These are phyloP conservation scores for Drosophila anomelani DNA, from an alignment of 2,888 invertebrate species.

Conservation along the genomic window DNA sequence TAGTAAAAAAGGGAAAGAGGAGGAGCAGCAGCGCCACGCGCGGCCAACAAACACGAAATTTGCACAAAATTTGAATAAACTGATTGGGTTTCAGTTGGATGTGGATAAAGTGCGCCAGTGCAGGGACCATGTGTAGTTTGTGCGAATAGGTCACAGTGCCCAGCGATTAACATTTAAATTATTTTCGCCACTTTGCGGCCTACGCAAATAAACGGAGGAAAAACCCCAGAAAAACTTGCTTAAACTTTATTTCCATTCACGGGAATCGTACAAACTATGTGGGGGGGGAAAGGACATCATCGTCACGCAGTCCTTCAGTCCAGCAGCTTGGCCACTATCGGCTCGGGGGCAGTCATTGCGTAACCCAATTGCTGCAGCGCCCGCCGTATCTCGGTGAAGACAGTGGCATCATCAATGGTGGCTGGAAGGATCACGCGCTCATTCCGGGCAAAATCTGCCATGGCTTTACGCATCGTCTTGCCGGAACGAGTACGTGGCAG, in stretches of 20 bases:
- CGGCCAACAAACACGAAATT: slow-evolving; percentile 59
- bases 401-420: slow-evolving; percentile 94
- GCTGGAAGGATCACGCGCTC: slow-evolving; percentile 92
- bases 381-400: slow-evolving; percentile 91
- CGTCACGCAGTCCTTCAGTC: slow-evolving; percentile 49
- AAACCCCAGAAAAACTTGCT: slow-evolving; percentile 21
- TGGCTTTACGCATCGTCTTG: slow-evolving; percentile 90
- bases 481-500: slow-evolving; percentile 96
- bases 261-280: slow-evolving; percentile 18
- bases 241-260: slow-evolving; percentile 49
- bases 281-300: slow-evolving; percentile 7
- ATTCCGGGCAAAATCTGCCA: slow-evolving; percentile 93
- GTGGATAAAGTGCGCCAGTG: slow-evolving; percentile 27
- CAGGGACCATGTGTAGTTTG: background rate
- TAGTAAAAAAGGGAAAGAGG: background rate
- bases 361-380: slow-evolving; percentile 91
- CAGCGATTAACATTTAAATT: slow-evolving; percentile 71
- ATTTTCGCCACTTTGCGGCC: slow-evolving; percentile 51
- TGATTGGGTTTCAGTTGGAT: slow-evolving; percentile 74
- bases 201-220: slow-evolving; percentile 28
- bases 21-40: slow-evolving; percentile 17
- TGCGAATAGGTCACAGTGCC: slow-evolving; percentile 42
- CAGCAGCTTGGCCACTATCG: slow-evolving; percentile 80
- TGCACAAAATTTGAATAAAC: slow-evolving; percentile 83
- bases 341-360: slow-evolving; percentile 90